Conservation (phyloP, 2,888 invertebrate genomes). For the Stenotaenia linearis region DNA sequence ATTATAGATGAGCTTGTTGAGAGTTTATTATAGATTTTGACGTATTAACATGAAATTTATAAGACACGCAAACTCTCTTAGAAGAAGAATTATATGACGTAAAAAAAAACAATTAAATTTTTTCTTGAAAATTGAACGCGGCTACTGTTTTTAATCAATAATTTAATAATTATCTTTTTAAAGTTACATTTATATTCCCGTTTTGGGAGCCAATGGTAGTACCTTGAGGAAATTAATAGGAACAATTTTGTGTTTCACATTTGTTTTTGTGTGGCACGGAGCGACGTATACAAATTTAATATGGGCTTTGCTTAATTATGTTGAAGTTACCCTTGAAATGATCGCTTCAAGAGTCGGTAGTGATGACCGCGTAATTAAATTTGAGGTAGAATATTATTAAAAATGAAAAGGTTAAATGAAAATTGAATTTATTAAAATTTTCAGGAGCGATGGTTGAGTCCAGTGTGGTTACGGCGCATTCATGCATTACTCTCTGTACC, state of each 20-base stretch:
- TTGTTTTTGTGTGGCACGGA: conserved; percentile 89
- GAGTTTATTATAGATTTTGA: background rate
- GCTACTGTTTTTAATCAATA: no score
- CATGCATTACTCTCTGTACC: conserved; percentile 65
- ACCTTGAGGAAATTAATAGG: conserved; percentile 59
- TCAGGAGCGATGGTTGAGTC: conserved; percentile 41
- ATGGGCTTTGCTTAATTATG: conserved; percentile 82
- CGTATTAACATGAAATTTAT: background rate
- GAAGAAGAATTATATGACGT: no score
- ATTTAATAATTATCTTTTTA: conserved; percentile 46
- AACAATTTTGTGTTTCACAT: conserved; percentile 69
- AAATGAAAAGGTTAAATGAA: background rate
- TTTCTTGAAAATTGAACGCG: no score
- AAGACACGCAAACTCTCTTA: no score
- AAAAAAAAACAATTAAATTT: no score
- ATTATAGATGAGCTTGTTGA: no score
- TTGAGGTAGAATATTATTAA: background rate
- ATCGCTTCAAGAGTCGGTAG: conserved; percentile 53
- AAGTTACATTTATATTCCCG: conserved; percentile 78
- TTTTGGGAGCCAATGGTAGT: conserved; percentile 50
- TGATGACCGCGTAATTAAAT: background rate
- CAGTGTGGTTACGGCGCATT: conserved; percentile 56
- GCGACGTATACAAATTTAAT: conserved; percentile 66
- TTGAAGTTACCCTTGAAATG: conserved; percentile 69
- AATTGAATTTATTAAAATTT: background rate